phyloP scores from a whole-genome alignment of 2,888 invertebrate genomes.

The Ethmia dodecea region DNA sequence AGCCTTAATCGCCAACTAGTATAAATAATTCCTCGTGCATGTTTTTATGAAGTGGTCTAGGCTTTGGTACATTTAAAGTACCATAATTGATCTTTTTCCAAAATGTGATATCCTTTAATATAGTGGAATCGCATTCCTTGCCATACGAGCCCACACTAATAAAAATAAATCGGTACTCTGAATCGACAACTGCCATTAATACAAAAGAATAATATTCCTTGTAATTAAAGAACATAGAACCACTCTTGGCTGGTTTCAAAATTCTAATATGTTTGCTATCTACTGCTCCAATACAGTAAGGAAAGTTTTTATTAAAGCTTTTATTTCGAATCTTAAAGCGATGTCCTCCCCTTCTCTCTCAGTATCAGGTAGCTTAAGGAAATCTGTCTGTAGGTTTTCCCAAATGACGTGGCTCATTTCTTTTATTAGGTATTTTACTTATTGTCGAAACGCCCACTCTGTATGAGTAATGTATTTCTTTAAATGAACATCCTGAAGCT shows the following conservation, averaged over 20 bases:
- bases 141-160: constrained; percentile 18
- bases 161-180: constrained; percentile 24
- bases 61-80: too few relatives aligned
- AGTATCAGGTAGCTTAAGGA: too few relatives aligned
- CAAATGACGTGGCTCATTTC: too few relatives aligned
- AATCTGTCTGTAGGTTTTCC: too few relatives aligned
- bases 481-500: too few relatives aligned
- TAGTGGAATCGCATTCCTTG: constrained; percentile 16
- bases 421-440: too few relatives aligned
- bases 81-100: too few relatives aligned
- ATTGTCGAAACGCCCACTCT: too few relatives aligned
- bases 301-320: constrained; percentile 16
- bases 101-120: constrained; percentile 17
- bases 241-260: constrained; percentile 21
- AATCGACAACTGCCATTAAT: constrained; percentile 24
- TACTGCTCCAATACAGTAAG: constrained; percentile 23
- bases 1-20: constrained; percentile 22
- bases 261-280: constrained; percentile 29
- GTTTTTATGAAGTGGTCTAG: too few relatives aligned
- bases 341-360: too few relatives aligned
- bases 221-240: constrained; percentile 25
- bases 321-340: constrained; percentile 9
- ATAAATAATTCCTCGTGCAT: constrained; percentile 16
- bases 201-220: constrained; percentile 23
- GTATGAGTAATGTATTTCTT: too few relatives aligned